These are phyloP conservation scores for Opisthocomus hoazin DNA, from an alignment of 2,113 vertebrate genomes.

Conservation along the genomic window DNA sequence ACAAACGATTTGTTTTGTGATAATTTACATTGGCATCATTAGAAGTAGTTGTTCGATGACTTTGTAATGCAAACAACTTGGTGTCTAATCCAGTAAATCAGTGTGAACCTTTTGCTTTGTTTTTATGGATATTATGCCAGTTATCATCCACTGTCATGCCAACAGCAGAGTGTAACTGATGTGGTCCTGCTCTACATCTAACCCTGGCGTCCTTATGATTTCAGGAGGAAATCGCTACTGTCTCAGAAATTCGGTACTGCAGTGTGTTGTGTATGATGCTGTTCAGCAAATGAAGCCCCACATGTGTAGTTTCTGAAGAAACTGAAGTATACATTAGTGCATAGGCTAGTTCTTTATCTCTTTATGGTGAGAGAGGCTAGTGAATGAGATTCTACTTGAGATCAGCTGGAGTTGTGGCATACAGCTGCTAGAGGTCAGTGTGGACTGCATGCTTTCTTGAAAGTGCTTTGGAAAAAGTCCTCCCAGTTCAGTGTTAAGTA, in stretches of 20 bases:
- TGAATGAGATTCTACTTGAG: background rate
- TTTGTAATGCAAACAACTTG: background rate
- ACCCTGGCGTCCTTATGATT: background rate
- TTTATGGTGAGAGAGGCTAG: background rate
- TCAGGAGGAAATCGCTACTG: background rate
- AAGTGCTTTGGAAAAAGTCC: background rate
- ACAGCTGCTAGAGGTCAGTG: fast-evolving
- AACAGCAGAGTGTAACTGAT: background rate
- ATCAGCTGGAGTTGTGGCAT: background rate
- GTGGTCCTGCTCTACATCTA: background rate
- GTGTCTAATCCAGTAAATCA: background rate
- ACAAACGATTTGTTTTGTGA: background rate
- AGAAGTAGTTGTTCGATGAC: background rate
- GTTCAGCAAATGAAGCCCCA: background rate
- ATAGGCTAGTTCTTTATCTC: background rate
- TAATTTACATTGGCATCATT: background rate
- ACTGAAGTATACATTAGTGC: background rate
- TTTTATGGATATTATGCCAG: background rate
- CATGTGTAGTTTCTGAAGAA: background rate
- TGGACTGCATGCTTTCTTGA: background rate
- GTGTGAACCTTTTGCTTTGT: background rate
- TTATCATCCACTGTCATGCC: background rate
- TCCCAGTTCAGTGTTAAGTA: background rate
- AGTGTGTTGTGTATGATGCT: background rate
- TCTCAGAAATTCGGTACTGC: background rate